Percentiles rank a stretch among this genome's conserved stretches.
phyloP scores from a whole-genome alignment of 2,113 vertebrate species.

The Silurus asotus region DNA sequence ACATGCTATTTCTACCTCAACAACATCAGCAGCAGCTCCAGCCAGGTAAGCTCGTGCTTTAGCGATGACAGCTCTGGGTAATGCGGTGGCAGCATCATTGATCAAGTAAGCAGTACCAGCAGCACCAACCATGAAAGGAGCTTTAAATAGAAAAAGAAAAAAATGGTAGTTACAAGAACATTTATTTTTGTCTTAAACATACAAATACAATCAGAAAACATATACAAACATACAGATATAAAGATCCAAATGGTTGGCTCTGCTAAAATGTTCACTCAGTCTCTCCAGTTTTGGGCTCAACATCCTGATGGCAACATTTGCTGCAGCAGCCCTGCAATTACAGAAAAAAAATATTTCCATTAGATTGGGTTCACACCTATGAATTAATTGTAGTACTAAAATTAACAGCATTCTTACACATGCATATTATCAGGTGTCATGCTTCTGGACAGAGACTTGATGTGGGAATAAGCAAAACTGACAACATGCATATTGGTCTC shows the following conservation, averaged over 20 bases:
- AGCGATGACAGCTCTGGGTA: constrained; percentile 75
- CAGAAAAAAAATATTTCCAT: background rate
- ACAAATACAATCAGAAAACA: background rate
- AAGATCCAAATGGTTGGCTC: constrained; percentile 60
- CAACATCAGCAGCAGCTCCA: constrained; percentile 75
- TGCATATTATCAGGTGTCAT: constrained; percentile 59
- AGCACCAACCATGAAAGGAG: constrained; percentile 75
- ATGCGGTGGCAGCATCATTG: constrained; percentile 75
- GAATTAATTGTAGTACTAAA: background rate
- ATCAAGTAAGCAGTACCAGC: constrained; percentile 74
- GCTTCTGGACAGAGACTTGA: constrained; percentile 79
- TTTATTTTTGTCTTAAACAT: background rate
- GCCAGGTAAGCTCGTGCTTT: constrained; percentile 73
- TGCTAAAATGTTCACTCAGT: constrained; percentile 76
- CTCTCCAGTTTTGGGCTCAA: constrained; percentile 70
- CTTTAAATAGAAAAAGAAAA: constrained; percentile 60
- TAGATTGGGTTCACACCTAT: background rate
- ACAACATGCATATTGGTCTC: constrained; percentile 78
- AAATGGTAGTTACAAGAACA: background rate
- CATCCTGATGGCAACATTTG: constrained; percentile 78
- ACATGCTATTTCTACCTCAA: constrained; percentile 70
- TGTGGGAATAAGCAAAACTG: constrained; percentile 81
- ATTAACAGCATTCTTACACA: constrained; percentile 72
- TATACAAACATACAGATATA: constrained; percentile 74
- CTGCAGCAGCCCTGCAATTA: constrained; percentile 75